Evolutionary conservation across 2,888 invertebrate genomes (phyloP), one percentile per base, ranked within the genome.

Genomic region (Proisotoma minuta): DNA sequence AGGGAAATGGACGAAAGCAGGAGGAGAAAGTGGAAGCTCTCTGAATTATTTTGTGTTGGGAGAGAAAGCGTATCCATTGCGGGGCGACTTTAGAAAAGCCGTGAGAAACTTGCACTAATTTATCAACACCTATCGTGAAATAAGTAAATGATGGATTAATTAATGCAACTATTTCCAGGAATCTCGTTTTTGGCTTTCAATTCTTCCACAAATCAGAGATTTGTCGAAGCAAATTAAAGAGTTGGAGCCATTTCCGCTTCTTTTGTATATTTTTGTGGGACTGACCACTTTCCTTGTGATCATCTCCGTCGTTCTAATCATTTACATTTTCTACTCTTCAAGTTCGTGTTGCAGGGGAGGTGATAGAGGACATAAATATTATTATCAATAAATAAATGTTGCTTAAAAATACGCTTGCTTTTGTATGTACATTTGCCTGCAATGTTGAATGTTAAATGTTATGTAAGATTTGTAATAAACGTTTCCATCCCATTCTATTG

Each of bases 261-360:
- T 66, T 8, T 66, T 70, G 56, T 70, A 68, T 68, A 59, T 64
- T 27, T 68, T 65, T 12, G 57, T 68, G n/a, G 66, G 57, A 43
- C 50, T 62, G 8, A 53, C 50, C 29, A 52, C 54, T 3, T 40
- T 65, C 12, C 59, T 69, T 20, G 50, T 64, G 24, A 18, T 69
- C 12, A 62, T 69, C 10, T 53, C 63, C 0, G 27, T 62, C 18
- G 60, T 69, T 12, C 62, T 69, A 12, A 18, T 61, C 15, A 60
- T 60, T 8, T 48, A 60, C 29, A 64, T 69, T 43, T 29, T 48
- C 3, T 50, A 49, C 56, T 54, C 49, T n/a, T n/a, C n/a, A n/a
- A n/a, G n/a, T n/a, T n/a, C n/a, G n/a, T 34, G 34, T 15, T 28
- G 49, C 15, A 15, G 34, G 34, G 34, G 34, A 10, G 34, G 34